These are phyloP conservation scores for Campoletis raptor DNA, from an alignment of 2,888 invertebrate species.

Conservation along the genomic window DNA sequence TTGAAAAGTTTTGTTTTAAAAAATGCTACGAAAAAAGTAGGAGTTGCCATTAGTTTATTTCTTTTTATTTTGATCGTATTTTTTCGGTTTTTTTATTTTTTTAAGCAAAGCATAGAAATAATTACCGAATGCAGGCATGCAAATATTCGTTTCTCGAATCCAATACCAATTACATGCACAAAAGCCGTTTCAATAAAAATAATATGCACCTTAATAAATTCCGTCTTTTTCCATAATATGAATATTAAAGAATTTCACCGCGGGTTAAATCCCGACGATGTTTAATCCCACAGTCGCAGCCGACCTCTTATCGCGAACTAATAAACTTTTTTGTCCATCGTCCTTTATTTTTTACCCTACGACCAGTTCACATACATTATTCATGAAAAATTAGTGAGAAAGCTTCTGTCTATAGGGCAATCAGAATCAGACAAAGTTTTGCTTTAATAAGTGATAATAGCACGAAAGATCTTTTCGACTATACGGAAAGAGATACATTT, in stretches of 20 bases:
- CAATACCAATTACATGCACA: constrained; percentile 57
- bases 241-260: constrained; percentile 65
- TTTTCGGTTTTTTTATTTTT: constrained; percentile 12
- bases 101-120: constrained; percentile 12
- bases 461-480: background rate
- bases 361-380: constrained; percentile 57
- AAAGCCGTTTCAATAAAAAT: constrained; percentile 38
- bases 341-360: constrained; percentile 17
- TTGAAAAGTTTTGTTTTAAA: constrained; percentile 8
- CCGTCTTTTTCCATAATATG: constrained; percentile 63
- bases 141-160: constrained; percentile 32
- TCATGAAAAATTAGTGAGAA: constrained; percentile 62
- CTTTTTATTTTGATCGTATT: background rate
- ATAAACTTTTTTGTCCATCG: constrained; percentile 36
- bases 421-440: constrained; percentile 39
- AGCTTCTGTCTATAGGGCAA: constrained; percentile 53
- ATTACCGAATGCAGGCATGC: constrained; percentile 8
- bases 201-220: constrained; percentile 61
- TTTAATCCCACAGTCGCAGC: constrained; percentile 43
- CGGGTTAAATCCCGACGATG: constrained; percentile 56
- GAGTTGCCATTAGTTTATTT: constrained; percentile 2
- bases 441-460: constrained; percentile 46
- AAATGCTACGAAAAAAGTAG: constrained; percentile 5
- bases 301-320: constrained; percentile 51
- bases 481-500: constrained; percentile 3